Evolutionary conservation across 2,888 invertebrate genomes (phyloP).

Genomic region (Pilophorus perplexus): DNA sequence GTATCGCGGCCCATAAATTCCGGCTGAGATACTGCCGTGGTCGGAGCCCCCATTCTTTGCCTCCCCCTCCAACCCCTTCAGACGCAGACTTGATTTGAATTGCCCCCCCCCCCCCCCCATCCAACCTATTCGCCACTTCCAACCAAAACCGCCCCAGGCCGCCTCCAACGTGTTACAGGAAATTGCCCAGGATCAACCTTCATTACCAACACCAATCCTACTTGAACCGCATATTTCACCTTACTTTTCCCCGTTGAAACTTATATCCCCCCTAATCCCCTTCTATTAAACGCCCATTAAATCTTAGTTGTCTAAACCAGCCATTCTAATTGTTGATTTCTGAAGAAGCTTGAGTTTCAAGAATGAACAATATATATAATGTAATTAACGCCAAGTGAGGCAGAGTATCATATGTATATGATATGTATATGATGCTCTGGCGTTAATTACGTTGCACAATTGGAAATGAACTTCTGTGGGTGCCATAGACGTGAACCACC

Average conservation of each 20-base stretch:
- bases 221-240: conserved; percentile 39
- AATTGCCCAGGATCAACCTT: conserved; percentile 47
- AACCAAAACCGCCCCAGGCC: conserved; percentile 2
- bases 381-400: no score
- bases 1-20: conserved; percentile 86
- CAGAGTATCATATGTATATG: no score
- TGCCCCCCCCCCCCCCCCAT: conserved; percentile 37
- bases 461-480: no score
- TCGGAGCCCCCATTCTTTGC: conserved; percentile 52
- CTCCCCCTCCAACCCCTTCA: conserved; percentile 19
- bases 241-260: conserved; percentile 39
- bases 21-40: conserved; percentile 73
- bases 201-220: conserved; percentile 44
- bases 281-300: conserved; percentile 29
- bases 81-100: conserved; percentile 47
- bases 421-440: no score
- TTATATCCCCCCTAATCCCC: conserved; percentile 18
- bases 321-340: neutral
- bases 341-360: neutral
- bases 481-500: no score
- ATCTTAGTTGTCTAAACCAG: neutral
- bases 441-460: no score
- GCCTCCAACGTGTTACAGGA: conserved; percentile 40
- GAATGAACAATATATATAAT: no score
- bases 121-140: neutral